These are phyloP conservation scores for Dicycla oo DNA, from an alignment of 2,888 invertebrate genomes.

Conservation along the genomic window DNA sequence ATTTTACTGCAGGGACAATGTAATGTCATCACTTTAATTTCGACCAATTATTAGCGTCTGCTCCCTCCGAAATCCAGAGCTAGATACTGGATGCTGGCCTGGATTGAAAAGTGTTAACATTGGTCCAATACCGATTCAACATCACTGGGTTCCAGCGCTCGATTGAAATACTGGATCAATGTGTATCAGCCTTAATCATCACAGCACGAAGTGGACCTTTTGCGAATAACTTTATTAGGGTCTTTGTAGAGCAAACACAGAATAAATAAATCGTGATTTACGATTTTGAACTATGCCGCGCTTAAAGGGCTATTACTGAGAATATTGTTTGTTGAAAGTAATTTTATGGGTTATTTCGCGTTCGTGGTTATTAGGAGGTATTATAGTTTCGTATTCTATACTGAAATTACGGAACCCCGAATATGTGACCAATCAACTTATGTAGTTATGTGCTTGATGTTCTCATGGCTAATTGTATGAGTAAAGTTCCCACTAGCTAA, in stretches of 20 bases:
- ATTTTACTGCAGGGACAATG: no score
- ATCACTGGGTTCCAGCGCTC: no score
- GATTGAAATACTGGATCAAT: no score
- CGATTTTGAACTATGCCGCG: constrained; percentile 56
- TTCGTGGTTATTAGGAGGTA: neutral
- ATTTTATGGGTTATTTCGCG: constrained; percentile 41
- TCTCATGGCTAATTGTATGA: neutral
- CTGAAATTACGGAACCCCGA: neutral
- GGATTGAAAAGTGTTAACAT: no score
- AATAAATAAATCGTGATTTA: constrained; percentile 66
- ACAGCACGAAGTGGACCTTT: constrained; percentile 11
- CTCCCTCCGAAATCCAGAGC: no score
- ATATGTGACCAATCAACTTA: neutral
- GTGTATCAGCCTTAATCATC: neutral
- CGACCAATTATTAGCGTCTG: no score
- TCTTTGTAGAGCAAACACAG: constrained; percentile 63
- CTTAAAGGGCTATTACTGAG: constrained; percentile 51
- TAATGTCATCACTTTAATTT: no score
- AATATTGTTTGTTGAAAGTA: constrained; percentile 48
- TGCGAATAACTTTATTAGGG: constrained; percentile 31
- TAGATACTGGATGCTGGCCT: no score
- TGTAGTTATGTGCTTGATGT: neutral
- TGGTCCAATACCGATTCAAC: no score
- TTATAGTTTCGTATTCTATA: neutral
- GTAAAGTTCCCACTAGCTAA: neutral